Evolutionary conservation across 2,113 vertebrate species (phyloP).

Genomic region (Oryzias woworae): DNA sequence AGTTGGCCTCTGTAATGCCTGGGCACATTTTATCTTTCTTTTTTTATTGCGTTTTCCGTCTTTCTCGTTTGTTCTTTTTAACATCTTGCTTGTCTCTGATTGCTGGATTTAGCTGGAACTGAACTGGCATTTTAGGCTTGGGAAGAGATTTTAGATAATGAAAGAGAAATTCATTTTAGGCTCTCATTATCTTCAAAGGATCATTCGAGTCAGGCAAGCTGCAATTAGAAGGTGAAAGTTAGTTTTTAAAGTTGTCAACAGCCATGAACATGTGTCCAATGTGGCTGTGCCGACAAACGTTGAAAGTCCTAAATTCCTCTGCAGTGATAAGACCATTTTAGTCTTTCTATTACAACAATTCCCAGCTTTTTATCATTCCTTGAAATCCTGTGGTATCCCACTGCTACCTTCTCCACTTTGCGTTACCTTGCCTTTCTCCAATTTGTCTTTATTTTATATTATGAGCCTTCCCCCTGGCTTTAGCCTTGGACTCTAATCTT

Average conservation of each 20-base stretch:
- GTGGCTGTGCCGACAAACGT: conserved; percentile 15
- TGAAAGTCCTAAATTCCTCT: conserved; percentile 55
- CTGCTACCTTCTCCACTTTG: conserved; percentile 53
- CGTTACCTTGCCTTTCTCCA: conserved; percentile 53
- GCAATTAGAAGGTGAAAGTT: conserved; percentile 45
- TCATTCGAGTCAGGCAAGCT: conserved; percentile 40
- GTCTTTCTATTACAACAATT: conserved; percentile 56
- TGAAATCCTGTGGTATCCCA: conserved; percentile 65
- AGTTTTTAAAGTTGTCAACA: conserved; percentile 39
- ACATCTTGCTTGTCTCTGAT: conserved; percentile 42
- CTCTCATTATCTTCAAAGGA: conserved; percentile 48
- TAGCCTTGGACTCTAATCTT: conserved; percentile 75
- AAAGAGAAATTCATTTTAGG: conserved; percentile 46
- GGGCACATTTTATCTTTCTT: conserved; percentile 13
- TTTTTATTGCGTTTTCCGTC: conserved; percentile 40
- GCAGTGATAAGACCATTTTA: conserved; percentile 59
- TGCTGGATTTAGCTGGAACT: conserved; percentile 55
- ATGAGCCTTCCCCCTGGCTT: conserved; percentile 60
- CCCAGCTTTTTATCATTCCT: conserved; percentile 56
- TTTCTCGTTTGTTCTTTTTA: conserved; percentile 53
- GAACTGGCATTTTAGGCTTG: conserved; percentile 45
- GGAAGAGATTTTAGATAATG: conserved; percentile 59
- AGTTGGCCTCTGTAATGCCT: conserved; percentile 43
- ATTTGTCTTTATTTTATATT: conserved; percentile 62
- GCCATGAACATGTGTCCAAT: conserved; percentile 38